Conservation (phyloP, 1,140 invertebrate genomes). For the Macrotrachela quadricornifera region DNA sequence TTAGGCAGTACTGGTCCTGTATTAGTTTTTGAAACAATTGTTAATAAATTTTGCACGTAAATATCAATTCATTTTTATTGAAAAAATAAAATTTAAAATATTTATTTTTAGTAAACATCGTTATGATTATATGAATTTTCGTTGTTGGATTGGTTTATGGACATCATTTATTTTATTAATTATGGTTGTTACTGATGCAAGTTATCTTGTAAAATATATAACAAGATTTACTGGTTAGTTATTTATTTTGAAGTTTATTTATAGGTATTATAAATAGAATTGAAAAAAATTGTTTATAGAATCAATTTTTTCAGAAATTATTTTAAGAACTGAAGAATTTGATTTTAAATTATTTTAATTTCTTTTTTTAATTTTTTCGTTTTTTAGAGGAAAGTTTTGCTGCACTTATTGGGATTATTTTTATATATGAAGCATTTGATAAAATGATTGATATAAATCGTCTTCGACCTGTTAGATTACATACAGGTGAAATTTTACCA, state of each 20-base stretch:
- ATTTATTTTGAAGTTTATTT: too few species aligned
- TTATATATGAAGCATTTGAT: constrained; percentile 73
- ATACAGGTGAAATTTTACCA: neutral
- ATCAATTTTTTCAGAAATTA: neutral
- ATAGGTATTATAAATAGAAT: too few species aligned
- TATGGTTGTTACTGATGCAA: constrained; percentile 81
- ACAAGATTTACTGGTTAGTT: constrained; percentile 40
- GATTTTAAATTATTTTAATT: too few species aligned
- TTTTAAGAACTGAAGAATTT: neutral
- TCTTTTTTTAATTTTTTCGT: neutral
- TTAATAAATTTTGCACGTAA: constrained; percentile 75
- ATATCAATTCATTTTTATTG: constrained; percentile 15
- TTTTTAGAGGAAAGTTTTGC: constrained; percentile 99
- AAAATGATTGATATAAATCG: constrained; percentile 23
- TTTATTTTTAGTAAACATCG: constrained; percentile 35
- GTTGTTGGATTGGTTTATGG: constrained; percentile 86
- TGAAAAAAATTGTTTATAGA: too few species aligned
- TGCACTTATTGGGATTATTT: constrained; percentile 89
- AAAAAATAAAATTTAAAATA: neutral
- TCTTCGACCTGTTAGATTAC: neutral
- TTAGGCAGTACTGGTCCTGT: constrained; percentile 92
- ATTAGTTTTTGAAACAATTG: constrained; percentile 87
- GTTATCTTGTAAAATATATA: constrained; percentile 91
- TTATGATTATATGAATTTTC: constrained; percentile 77
- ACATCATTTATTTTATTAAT: constrained; percentile 59